Evolutionary conservation across 2,113 vertebrate genomes (phyloP).

Genomic region (Laticauda colubrina): DNA sequence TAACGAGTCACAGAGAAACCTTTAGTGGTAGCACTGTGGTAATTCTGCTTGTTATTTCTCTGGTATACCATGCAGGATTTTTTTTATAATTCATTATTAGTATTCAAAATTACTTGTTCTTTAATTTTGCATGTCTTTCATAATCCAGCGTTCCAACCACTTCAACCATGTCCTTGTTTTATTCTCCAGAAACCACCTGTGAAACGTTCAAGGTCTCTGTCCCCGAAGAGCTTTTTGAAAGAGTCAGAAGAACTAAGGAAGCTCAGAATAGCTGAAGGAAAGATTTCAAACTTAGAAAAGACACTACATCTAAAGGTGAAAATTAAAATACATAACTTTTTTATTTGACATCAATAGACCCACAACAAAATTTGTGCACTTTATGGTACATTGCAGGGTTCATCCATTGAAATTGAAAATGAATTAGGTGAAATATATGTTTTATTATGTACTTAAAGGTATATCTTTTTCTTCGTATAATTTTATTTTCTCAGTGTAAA

Average conservation of each 20-base stretch:
- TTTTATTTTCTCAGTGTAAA: neutral
- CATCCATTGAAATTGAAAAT: constrained; percentile 27
- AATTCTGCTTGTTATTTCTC: constrained; percentile 92
- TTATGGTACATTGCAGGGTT: constrained; percentile 43
- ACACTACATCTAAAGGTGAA: constrained; percentile 82
- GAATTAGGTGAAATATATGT: constrained; percentile 30
- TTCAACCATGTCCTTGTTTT: constrained; percentile 84
- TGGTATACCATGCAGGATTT: constrained; percentile 83
- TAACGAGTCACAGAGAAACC: constrained; percentile 98
- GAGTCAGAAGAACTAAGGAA: constrained; percentile 68
- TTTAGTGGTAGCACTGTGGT: constrained; percentile 85
- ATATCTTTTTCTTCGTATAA: constrained; percentile 2
- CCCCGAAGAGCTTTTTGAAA: constrained; percentile 79
- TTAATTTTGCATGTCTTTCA: constrained; percentile 91
- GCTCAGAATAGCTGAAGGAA: constrained; percentile 75
- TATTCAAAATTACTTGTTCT: constrained; percentile 90
- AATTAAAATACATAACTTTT: constrained; percentile 43
- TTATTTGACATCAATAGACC: constrained; percentile 52
- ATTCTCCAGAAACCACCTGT: constrained; percentile 87
- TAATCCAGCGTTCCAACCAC: constrained; percentile 79
- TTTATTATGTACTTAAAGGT: constrained; percentile 26
- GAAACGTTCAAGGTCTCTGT: constrained; percentile 91
- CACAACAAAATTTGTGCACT: constrained; percentile 55
- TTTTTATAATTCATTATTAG: constrained; percentile 93
- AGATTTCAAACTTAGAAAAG: constrained; percentile 83